phyloP scores from a whole-genome alignment of 2,113 vertebrate genomes.

The Melanostigma gelatinosum region DNA sequence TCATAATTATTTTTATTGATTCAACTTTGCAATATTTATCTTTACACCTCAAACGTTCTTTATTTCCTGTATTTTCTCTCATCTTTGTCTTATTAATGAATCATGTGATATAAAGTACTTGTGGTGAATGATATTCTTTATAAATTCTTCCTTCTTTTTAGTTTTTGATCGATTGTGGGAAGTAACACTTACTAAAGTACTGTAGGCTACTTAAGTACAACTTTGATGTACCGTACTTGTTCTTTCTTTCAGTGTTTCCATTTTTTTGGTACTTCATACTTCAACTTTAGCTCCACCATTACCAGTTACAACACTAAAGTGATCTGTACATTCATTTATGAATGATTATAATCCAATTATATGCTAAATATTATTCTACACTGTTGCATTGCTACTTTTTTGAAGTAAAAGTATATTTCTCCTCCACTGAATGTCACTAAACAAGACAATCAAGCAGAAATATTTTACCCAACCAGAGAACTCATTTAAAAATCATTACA shows the following conservation, averaged over 20 bases:
- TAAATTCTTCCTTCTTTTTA: neutral
- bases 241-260: neutral
- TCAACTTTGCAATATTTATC: neutral
- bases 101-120: neutral
- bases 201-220: neutral
- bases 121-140: fast-evolving
- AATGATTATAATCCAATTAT: neutral
- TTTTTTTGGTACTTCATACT: neutral
- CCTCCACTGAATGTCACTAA: neutral
- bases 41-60: neutral
- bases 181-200: neutral
- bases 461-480: neutral
- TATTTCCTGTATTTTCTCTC: neutral
- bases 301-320: neutral
- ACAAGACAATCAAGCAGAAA: neutral
- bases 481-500: neutral
- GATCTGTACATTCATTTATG: neutral
- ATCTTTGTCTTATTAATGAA: neutral
- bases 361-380: neutral
- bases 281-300: neutral
- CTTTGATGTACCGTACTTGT: neutral
- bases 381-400: neutral
- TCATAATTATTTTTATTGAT: neutral
- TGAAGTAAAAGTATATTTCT: no score
- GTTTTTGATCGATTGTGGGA: neutral